Percentiles rank a stretch among this genome's conserved stretches.
These are phyloP conservation scores for Hermodice carunculata DNA, from an alignment of 2,888 invertebrate species.

Conservation along the genomic window DNA sequence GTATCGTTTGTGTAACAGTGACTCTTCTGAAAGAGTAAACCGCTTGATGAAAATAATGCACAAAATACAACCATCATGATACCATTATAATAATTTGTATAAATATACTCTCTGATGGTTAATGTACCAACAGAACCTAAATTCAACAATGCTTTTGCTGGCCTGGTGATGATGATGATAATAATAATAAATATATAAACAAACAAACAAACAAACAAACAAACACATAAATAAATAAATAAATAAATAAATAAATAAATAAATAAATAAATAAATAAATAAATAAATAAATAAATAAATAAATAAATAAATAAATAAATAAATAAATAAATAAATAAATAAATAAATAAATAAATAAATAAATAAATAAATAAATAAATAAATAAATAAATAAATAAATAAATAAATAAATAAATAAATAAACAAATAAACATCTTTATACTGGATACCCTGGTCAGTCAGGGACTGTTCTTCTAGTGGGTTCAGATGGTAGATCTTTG, in stretches of 20 bases:
- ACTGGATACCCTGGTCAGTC: too few species aligned
- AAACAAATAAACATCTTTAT: too few species aligned
- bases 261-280: not conserved
- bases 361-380: not conserved
- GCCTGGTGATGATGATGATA: not conserved
- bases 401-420: not conserved
- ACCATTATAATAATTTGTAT: not conserved
- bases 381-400: not conserved
- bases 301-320: slow-evolving; percentile 3
- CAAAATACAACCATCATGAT: not conserved
- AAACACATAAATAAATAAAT: too few species aligned
- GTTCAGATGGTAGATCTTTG: too few species aligned
- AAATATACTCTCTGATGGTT: not conserved
- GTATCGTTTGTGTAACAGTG: too few species aligned
- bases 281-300: not conserved
- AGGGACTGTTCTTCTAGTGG: too few species aligned
- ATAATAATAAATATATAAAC: too few species aligned
- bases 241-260: slow-evolving; percentile 2
- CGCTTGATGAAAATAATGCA: not conserved
- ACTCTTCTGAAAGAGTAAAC: not conserved
- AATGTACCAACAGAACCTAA: not conserved
- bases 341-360: slow-evolving; percentile 3
- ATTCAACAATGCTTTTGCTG: not conserved
- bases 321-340: not conserved
- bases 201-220: too few species aligned